Base-by-base conservation (phyloP, 92 coral and sea anemone species). In the Muricea muricata region DNA sequence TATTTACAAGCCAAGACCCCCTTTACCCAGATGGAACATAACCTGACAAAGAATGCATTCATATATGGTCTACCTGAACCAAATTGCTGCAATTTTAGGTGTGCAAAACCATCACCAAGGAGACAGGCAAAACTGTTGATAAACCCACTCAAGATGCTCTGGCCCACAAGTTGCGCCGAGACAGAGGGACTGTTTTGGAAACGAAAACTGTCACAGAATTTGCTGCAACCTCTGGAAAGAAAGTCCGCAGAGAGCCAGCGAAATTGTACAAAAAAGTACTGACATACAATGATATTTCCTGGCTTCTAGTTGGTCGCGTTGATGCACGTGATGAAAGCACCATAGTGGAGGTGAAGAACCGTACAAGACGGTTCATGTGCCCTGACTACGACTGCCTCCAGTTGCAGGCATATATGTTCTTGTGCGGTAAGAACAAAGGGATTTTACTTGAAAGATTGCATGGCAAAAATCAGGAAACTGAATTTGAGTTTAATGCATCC, bases 261-360 rank as follows among this genome's bases (percentile, higher is more conserved):
- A 73, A 85, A 74, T 78, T 85, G 61, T 78, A 72, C 72, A 66
- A 75, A 42, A 92, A 86, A 35, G 54, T 66, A 1, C 86, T 97
- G 93, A 90, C 91, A 48, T 65, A 80, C n/a, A 89, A 92, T 9
- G 98, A 94, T 0, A 34, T 94, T 5, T 74, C 78, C 31, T 97
- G 99, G 99, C 46, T 80, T 52, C 67, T 97, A 12, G 85, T 92
- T 57, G 99, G 99, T 10, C 88, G 87, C 28, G 94, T 93, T 24
- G 99, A 97, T 87, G 99, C 96, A 8, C 91, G 93, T 17, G 85
- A 86, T 48, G 89, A 90, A 12, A 93, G 92, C 75, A 85, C 85
- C 80, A 90, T 97, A 58, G 90, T 97, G 57, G 99, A 97, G 79
- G 98, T 97, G 11, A 97, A 97, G 78, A 97, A 97, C 68, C 84